These are phyloP conservation scores for Agrochola macilenta DNA, from an alignment of 2,888 invertebrate genomes.

Conservation along the genomic window DNA sequence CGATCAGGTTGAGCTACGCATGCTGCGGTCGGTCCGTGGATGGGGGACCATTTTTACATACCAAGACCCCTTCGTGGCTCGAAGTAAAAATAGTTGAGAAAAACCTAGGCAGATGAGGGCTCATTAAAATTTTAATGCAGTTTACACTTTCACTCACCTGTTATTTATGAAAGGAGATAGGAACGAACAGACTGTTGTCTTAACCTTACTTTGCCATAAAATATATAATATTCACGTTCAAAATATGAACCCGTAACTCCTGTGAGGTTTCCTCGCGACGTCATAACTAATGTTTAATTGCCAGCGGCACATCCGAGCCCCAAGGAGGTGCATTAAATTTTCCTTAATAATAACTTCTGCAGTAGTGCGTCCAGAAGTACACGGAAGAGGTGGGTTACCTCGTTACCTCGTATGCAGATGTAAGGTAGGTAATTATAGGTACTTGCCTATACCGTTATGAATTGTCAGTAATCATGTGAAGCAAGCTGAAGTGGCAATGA, in stretches of 20 bases:
- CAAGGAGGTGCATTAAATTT: conserved; percentile 73
- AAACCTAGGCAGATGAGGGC: no score
- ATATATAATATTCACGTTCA: not conserved
- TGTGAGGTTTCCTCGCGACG: conserved; percentile 51
- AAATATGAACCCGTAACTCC: conserved; percentile 26
- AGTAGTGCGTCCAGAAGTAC: conserved; percentile 27
- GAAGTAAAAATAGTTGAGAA: no score
- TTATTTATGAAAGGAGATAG: not conserved
- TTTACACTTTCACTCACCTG: not conserved
- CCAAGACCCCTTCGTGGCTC: no score
- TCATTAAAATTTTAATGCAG: no score
- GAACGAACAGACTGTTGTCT: not conserved
- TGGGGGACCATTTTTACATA: no score
- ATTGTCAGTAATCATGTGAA: not conserved
- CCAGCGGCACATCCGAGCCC: conserved; percentile 69
- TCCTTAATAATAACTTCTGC: conserved; percentile 68
- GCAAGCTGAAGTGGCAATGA: no score
- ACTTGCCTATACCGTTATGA: not conserved
- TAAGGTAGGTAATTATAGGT: not conserved
- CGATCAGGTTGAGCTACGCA: no score
- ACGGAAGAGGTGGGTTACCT: conserved; percentile 38
- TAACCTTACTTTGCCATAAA: not conserved
- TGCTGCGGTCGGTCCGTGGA: no score
- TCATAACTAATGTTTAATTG: conserved; percentile 80
- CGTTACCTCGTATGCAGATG: conserved; percentile 14